Evolutionary conservation across 1,140 invertebrate genomes (phyloP).

Genomic region (Trachymyrmex septentrionalis): DNA sequence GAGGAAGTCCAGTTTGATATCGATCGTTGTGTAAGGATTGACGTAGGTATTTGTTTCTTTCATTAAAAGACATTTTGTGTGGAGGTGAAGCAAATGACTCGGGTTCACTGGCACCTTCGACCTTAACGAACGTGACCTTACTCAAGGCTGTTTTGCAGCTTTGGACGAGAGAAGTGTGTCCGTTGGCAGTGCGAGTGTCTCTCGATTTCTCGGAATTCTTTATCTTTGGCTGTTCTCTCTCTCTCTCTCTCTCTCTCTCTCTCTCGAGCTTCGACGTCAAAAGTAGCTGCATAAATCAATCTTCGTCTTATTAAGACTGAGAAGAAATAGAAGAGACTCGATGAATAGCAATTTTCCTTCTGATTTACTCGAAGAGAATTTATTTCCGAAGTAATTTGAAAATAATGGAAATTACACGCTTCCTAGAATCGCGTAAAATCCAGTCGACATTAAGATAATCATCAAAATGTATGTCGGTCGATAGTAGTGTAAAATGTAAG

Average conservation of each 20-base stretch:
- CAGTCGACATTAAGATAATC: no score
- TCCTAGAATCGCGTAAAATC: not conserved
- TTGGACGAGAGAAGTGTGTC: constrained; percentile 19
- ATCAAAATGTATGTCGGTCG: no score
- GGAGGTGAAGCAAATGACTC: constrained; percentile 25
- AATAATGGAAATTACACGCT: not conserved
- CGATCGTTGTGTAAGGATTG: not conserved
- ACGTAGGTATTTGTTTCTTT: not conserved
- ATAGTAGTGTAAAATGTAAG: no score
- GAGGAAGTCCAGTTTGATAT: not conserved
- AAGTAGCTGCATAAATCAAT: not conserved
- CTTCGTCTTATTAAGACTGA: not conserved
- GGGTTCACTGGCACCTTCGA: constrained; percentile 65
- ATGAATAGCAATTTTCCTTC: not conserved
- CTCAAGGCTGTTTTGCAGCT: constrained; percentile 73
- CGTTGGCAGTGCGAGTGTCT: constrained; percentile 63
- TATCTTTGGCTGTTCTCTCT: constrained; percentile 55
- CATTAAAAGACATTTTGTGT: not conserved
- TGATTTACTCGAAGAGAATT: not conserved
- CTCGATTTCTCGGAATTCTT: constrained; percentile 66
- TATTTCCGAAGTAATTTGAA: not conserved
- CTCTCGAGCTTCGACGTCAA: not conserved
- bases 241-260: not conserved
- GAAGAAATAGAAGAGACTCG: not conserved
- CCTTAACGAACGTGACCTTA: constrained; percentile 71